A percentile compares a stretch with the other conserved stretches of the same genome.
Evolutionary conservation across 1,140 invertebrate species (phyloP).

Genomic region (Neodiprion pinetum): DNA sequence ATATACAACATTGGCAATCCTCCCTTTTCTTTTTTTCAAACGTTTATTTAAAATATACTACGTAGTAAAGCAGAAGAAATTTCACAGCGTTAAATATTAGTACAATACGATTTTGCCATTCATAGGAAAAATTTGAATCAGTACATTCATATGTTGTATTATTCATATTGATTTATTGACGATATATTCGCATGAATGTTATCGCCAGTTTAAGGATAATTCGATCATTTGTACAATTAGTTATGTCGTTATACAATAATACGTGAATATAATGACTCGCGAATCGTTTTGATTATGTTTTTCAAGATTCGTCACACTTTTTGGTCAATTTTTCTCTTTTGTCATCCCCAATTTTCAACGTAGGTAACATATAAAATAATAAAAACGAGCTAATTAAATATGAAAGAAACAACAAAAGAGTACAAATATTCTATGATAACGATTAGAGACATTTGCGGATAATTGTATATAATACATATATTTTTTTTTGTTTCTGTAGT

Average conservation of each 20-base stretch:
- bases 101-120: no score
- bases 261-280: background rate
- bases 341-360: no score
- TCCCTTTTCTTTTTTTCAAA: background rate
- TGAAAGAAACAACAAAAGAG: background rate
- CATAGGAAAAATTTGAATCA: no score
- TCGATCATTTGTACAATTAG: background rate
- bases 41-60: constrained; percentile 13
- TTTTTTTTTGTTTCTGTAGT: no score
- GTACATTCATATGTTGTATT: no score
- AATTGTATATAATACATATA: background rate
- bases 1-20: no score
- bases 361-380: background rate
- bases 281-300: background rate
- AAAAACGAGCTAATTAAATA: background rate
- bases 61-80: background rate
- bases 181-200: no score
- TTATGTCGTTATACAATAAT: background rate
- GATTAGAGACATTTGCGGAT: background rate
- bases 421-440: background rate
- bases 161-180: no score
- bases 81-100: background rate
- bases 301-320: background rate
- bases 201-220: no score
- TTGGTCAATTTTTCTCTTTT: no score